Base-by-base conservation (phyloP, 2,113 vertebrate species). In the Myiozetetes cayanensis region DNA sequence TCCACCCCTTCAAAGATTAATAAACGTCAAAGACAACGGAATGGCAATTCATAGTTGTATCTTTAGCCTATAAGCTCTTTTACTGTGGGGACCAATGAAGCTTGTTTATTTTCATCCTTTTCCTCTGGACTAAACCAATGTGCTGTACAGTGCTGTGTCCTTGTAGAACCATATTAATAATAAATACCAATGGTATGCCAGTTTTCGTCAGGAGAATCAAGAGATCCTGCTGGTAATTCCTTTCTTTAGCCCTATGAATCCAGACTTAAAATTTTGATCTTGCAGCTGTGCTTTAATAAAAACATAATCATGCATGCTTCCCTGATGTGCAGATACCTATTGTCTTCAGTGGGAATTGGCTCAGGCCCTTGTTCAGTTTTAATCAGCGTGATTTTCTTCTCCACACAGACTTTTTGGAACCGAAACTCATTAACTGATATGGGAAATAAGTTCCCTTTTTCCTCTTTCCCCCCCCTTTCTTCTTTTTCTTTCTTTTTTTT, bases 381-480 rank as follows among this genome's bases (percentile, higher is more conserved):
- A 87, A 90, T 88, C 43, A 81, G 22, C 0, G 4, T 78, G 78
- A 89, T 92, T 94, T 96, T 88, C 62, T 39, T 62, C 86, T 92
- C 37, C 25, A 56, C 47, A 44, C 59, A 71, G 81, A 84, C 50
- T 87, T 97, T 97, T 86, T 96, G 87, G 84, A 97, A 93, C 79
- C 89, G 73, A 97, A 96, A 97, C 67, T 96, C 93, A 97, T 94
- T 95, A 97, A 95, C 66, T 96, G 90, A 96, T 96, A 93, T 24
- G 27, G 53, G 91, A 97, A 97, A 93, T 89, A 91, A 61, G 21
- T 96, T 87, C 16, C 3, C 5, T 53, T 97, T 94, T 30, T 37
- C 19, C 10, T 94, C 56, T 3, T 19, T 4, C 23, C 92, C 89
- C 31, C 68, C 4, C 6, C 22, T 3, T 9, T 2, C 10, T 18